These are phyloP conservation scores for Temnothorax nylanderi DNA, from an alignment of 1,140 invertebrate species.

Conservation along the genomic window DNA sequence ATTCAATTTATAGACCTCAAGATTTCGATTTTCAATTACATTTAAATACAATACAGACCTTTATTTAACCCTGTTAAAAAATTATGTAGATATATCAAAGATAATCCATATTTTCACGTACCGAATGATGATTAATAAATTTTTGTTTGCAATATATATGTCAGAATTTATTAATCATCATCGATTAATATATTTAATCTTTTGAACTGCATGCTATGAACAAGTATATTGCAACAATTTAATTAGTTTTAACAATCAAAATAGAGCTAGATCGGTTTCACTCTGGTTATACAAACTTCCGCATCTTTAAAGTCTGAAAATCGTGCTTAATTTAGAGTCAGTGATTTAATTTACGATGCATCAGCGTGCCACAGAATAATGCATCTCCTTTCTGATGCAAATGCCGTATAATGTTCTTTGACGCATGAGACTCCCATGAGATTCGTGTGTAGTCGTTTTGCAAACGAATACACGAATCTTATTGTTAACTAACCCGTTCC, in stretches of 20 bases:
- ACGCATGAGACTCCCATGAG: background rate
- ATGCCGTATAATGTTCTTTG: constrained; percentile 51
- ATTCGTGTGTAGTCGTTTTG: background rate
- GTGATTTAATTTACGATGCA: constrained; percentile 44
- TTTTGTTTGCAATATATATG: background rate
- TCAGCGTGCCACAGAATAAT: constrained; percentile 7
- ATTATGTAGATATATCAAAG: background rate
- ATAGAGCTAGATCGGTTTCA: background rate
- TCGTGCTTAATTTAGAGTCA: constrained; percentile 32
- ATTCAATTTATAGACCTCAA: background rate
- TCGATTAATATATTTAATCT: constrained; percentile 16
- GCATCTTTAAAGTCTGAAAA: constrained; percentile 27
- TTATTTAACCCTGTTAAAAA: background rate
- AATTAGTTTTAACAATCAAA: background rate
- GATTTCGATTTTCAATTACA: background rate
- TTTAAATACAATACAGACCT: background rate
- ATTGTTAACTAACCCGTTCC: constrained; percentile 24
- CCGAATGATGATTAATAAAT: background rate
- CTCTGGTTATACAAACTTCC: background rate
- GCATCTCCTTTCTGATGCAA: constrained; percentile 55
- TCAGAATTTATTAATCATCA: background rate
- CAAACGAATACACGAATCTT: constrained; percentile 29
- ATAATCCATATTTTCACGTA: background rate
- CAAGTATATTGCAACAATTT: background rate
- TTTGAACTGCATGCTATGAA: background rate